These are phyloP conservation scores for Tapirus indicus DNA, from an alignment of 2,797 vertebrate species.

Conservation along the genomic window DNA sequence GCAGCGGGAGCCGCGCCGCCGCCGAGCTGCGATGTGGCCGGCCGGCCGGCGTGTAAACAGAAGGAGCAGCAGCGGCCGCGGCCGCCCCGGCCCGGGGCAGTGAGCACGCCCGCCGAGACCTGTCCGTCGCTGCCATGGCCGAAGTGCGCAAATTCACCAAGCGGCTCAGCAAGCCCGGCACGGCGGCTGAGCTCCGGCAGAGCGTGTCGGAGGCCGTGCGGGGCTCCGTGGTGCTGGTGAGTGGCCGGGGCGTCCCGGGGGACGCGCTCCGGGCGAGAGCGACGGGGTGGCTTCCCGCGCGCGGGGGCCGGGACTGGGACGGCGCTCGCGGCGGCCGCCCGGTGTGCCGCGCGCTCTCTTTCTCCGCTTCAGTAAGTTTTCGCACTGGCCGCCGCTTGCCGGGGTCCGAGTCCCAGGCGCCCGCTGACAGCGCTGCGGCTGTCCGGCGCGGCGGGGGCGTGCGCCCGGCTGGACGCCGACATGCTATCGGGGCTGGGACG, in stretches of 20 bases:
- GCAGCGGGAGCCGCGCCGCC: constrained; percentile 35
- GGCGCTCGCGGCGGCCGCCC: background rate
- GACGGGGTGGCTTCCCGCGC: constrained; percentile 8
- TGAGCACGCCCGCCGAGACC: constrained; percentile 37
- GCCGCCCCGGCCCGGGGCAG: background rate
- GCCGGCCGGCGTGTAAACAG: constrained; percentile 74
- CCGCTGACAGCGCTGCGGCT: constrained; percentile 25
- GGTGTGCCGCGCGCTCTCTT: background rate
- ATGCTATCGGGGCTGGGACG: background rate
- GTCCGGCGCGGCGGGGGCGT: background rate
- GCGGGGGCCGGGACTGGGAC: background rate
- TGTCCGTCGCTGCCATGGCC: constrained; percentile 88
- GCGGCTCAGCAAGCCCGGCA: constrained; percentile 97
- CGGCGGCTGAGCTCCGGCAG: constrained; percentile 96
- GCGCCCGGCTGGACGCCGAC: background rate
- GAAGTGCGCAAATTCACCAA: constrained; percentile 99
- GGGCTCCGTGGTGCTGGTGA: constrained; percentile 93
- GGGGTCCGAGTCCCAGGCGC: constrained; percentile 15
- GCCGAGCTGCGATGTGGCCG: constrained; percentile 52
- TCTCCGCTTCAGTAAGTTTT: constrained; percentile 73
- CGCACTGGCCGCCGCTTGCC: background rate
- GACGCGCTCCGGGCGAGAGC: background rate
- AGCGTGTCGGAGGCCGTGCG: constrained; percentile 97
- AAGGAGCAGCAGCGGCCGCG: background rate
- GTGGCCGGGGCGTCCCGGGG: constrained; percentile 64